A percentile compares a stretch with the other conserved stretches of the same genome.
Conservation (phyloP, 2,797 vertebrate genomes). For the Allobates femoralis region DNA sequence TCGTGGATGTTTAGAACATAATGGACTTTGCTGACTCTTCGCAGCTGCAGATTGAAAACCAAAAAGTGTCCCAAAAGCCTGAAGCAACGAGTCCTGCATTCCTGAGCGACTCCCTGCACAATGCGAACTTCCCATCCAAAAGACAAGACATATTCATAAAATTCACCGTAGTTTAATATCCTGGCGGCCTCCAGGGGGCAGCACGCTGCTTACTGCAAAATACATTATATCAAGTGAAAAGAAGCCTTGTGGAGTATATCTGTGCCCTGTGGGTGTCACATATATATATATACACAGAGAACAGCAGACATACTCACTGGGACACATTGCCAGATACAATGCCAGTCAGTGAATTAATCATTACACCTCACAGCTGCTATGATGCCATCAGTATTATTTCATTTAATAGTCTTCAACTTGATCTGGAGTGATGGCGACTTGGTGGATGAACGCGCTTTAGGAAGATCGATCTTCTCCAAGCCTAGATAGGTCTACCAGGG, state of each 20-base stretch:
- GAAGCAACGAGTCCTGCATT: not conserved
- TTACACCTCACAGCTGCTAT: too few species aligned
- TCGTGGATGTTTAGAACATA: not conserved
- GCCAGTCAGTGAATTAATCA: too few species aligned
- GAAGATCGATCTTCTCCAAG: too few species aligned
- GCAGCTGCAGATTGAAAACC: conserved; percentile 17
- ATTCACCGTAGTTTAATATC: not conserved
- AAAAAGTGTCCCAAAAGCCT: not conserved
- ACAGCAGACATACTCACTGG: too few species aligned
- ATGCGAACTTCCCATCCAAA: not conserved
- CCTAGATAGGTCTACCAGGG: too few species aligned
- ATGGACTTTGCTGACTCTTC: not conserved
- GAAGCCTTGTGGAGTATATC: not conserved
- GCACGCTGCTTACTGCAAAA: not conserved
- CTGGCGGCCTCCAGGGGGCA: not conserved
- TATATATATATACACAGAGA: too few species aligned
- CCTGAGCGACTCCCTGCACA: not conserved
- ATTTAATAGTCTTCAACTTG: too few species aligned
- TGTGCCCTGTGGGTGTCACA: too few species aligned
- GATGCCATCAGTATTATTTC: not conserved
- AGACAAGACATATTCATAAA: not conserved
- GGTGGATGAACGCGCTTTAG: too few species aligned
- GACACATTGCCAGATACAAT: too few species aligned
- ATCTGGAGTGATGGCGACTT: too few species aligned
- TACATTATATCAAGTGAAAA: not conserved